A percentile compares a stretch with the other conserved stretches of the same genome.
These are phyloP conservation scores for Cheilinus undulatus DNA, from an alignment of 2,113 vertebrate species.

Conservation along the genomic window DNA sequence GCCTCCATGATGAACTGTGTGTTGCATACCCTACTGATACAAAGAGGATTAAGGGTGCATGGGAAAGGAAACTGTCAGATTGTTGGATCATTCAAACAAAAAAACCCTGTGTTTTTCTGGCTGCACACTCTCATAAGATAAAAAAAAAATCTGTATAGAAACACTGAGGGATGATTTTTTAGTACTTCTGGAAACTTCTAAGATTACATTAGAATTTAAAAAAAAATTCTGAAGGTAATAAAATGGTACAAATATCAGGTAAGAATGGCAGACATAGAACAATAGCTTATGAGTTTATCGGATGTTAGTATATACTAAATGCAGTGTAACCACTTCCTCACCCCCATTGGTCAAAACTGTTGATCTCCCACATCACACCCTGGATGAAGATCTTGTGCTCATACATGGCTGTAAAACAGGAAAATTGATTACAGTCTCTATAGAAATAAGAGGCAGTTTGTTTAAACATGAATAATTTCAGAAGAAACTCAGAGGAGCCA, in stretches of 20 bases:
- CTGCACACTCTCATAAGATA: no score
- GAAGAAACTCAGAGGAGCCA: neutral
- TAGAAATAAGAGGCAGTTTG: neutral
- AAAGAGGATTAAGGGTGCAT: no score
- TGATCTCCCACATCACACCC: conserved; percentile 97
- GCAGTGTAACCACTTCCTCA: conserved; percentile 78
- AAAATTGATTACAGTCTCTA: conserved; percentile 10
- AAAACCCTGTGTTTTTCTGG: neutral
- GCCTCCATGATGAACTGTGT: no score
- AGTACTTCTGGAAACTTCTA: no score
- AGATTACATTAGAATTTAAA: no score
- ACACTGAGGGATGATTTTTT: no score
- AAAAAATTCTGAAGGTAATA: no score
- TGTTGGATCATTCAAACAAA: neutral
- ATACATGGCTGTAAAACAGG: conserved; percentile 89
- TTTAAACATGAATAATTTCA: neutral
- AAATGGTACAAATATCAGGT: no score
- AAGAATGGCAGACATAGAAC: neutral
- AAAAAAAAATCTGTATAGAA: no score
- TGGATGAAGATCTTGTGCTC: conserved; percentile 99
- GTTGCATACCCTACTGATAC: no score
- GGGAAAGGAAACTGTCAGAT: no score
- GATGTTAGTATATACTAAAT: neutral
- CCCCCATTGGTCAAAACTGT: conserved; percentile 99
- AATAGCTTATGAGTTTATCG: neutral